These are phyloP conservation scores for Ischnura elegans DNA, from an alignment of 2,888 invertebrate species.

Conservation along the genomic window DNA sequence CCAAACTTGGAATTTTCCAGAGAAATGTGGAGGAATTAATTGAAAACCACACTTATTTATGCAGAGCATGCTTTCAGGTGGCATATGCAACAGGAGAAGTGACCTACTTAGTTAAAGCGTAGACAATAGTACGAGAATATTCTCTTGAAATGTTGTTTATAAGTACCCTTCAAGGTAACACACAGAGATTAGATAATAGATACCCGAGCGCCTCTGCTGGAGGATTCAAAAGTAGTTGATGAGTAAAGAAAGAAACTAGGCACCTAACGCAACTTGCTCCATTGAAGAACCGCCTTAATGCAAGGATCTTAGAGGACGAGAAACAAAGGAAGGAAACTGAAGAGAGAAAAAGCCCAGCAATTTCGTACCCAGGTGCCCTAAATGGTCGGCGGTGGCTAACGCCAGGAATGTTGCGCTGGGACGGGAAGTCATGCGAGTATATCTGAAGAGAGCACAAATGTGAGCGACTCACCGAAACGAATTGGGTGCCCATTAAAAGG, in stretches of 20 bases:
- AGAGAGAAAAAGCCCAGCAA: not conserved
- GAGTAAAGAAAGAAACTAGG: not conserved
- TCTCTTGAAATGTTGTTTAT: not conserved
- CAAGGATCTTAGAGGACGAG: slow-evolving; percentile 12
- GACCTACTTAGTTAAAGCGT: not conserved
- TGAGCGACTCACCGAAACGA: not conserved
- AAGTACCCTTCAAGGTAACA: not conserved
- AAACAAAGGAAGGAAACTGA: slow-evolving; percentile 53
- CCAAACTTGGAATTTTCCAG: too few species aligned
- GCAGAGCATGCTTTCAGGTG: too few species aligned
- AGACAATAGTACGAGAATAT: not conserved
- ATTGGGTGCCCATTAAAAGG: not conserved
- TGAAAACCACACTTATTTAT: too few species aligned
- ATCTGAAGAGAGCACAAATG: not conserved
- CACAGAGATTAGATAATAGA: not conserved
- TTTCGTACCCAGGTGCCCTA: not conserved
- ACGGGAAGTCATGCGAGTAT: not conserved
- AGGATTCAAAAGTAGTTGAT: not conserved
- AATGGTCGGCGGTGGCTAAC: slow-evolving; percentile 37
- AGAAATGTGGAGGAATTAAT: too few species aligned
- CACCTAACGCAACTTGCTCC: not conserved
- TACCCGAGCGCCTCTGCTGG: not conserved
- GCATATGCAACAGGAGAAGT: not conserved
- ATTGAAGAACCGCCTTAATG: slow-evolving; percentile 4
- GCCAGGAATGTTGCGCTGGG: not conserved